These are phyloP conservation scores for Spea multiplicata DNA, from an alignment of 2,113 vertebrate species.

Conservation along the genomic window DNA sequence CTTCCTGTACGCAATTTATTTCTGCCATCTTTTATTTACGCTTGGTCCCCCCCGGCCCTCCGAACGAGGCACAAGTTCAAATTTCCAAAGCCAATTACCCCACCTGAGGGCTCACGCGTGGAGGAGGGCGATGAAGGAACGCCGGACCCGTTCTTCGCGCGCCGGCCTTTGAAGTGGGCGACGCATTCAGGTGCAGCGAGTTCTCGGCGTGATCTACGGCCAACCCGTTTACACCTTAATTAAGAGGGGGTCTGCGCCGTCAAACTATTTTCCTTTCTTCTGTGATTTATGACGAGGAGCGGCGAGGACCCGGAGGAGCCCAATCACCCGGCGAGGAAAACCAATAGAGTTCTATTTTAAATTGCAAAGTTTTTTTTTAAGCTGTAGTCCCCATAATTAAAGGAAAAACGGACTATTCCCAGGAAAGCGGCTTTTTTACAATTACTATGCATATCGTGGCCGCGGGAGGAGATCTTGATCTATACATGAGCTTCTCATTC, in stretches of 20 bases:
- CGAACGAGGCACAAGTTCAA: conserved; percentile 14
- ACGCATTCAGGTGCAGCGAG: neutral
- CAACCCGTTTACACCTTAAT: neutral
- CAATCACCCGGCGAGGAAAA: no score
- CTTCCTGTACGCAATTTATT: conserved; percentile 42
- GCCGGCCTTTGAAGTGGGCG: conserved; percentile 33
- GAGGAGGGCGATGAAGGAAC: conserved; percentile 22
- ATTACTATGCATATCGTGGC: no score
- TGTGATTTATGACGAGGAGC: no score
- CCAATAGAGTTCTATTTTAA: no score
- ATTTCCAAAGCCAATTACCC: conserved; percentile 34
- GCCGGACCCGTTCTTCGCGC: neutral
- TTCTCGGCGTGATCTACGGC: conserved; percentile 5
- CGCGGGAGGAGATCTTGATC: no score
- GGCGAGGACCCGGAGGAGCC: no score
- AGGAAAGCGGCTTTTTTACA: no score
- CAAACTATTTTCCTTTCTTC: neutral
- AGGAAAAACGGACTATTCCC: no score
- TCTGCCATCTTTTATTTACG: conserved; percentile 43
- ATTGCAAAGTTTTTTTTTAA: no score
- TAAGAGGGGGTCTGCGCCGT: neutral
- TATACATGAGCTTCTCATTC: no score
- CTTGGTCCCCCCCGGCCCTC: neutral
- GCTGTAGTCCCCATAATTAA: no score
- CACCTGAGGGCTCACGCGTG: neutral